Base-by-base conservation (phyloP, 2,113 vertebrate species). In the Apteryx mantelli region DNA sequence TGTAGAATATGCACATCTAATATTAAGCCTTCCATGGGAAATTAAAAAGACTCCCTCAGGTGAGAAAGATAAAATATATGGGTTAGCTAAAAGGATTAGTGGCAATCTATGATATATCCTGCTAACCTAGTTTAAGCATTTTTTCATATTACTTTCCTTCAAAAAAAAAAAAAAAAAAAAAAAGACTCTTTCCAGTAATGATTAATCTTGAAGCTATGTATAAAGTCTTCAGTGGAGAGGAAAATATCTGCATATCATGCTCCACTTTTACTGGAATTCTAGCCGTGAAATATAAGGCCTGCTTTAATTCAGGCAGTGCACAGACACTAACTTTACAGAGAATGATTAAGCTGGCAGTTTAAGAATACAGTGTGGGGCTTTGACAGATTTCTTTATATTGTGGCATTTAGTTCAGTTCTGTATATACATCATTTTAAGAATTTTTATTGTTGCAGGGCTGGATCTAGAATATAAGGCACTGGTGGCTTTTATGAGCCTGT, bases 271-370 rank as follows among this genome's bases (percentile, higher is more conserved):
- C 87, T 83, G 89, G 78, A 88, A 83, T 93, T 86, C 60, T 93
- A 86, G 63, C 68, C 50, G 84, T 40, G 17, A 95, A 97, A 96
- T 87, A 24, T 28, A 88, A 95, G 44, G 58, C 24, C 14, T 53
- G 58, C 38, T 88, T 70, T 14, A 82, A 65, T 86, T 86, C 79
- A 92, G 36, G 24, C 83, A 95, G 32, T 53, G 34, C 84, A 82
- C 24, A 89, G 96, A 73, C 82, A 85, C 58, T 82, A 91, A 85
- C n/a, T 30, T 82, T 78, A 42, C 56, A 82, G 94, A 91, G 53
- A 94, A 69, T 75, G 75, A 95, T 89, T 93, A 97, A 86, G 34
- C 36, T 86, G 82, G 82, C 70, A 91, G 34, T 86, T 95, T 95
- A 87, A 96, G 84, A 97, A 91, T 56, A 79, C 11, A 88, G 20